These are phyloP conservation scores for Aselliscus stoliczkanus DNA, from an alignment of 2,797 vertebrate genomes.

Conservation along the genomic window DNA sequence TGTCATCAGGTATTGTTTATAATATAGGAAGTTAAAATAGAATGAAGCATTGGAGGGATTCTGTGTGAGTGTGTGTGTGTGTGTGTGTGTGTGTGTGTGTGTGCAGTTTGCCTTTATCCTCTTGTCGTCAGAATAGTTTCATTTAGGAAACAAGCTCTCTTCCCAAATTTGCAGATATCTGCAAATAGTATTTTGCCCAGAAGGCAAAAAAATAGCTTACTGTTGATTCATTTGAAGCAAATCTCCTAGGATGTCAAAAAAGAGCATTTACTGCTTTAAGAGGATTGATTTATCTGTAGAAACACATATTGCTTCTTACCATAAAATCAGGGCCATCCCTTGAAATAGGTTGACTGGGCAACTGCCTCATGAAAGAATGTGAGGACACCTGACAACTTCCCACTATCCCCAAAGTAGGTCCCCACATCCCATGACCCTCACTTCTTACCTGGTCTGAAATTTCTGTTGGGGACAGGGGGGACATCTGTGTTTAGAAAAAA, in stretches of 20 bases:
- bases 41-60: not conserved
- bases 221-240: slow-evolving; percentile 10
- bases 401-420: not conserved
- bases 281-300: not conserved
- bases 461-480: not conserved
- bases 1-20: not conserved
- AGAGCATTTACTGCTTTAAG: not conserved
- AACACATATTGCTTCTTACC: not conserved
- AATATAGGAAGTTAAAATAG: not conserved
- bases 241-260: not conserved
- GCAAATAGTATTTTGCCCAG: slow-evolving; percentile 20
- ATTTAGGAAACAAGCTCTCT: not conserved
- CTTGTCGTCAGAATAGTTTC: not conserved
- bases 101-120: not conserved
- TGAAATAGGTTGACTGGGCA: not conserved
- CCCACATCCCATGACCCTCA: not conserved
- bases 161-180: slow-evolving; percentile 15
- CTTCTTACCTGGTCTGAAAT: not conserved
- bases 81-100: not conserved
- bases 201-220: slow-evolving; percentile 21
- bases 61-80: not conserved
- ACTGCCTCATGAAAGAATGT: not conserved
- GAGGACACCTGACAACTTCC: not conserved
- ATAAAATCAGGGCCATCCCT: not conserved
- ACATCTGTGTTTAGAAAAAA: not conserved